Conservation (phyloP, 2,888 invertebrate genomes). For the Lasioglossum zephyrum region DNA sequence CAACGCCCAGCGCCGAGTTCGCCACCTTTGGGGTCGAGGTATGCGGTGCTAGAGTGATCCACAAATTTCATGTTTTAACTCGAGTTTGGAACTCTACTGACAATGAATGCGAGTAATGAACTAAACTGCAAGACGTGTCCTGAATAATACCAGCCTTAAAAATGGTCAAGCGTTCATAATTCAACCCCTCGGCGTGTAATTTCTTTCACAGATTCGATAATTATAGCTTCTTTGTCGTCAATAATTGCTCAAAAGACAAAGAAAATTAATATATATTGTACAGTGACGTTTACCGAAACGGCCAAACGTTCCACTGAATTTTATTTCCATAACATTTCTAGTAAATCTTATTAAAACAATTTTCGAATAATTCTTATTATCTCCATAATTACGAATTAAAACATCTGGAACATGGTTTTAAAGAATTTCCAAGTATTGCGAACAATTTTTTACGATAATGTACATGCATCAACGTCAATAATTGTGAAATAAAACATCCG, state of each 20-base stretch:
- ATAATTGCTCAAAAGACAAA: not conserved
- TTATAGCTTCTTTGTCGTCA: not conserved
- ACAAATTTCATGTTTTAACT: slow-evolving; percentile 15
- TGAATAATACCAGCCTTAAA: not conserved
- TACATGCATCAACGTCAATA: not conserved
- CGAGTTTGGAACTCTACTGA: not conserved
- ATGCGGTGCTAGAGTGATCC: not conserved
- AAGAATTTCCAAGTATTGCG: not conserved
- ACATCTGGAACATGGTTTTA: too few species aligned
- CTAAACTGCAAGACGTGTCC: not conserved
- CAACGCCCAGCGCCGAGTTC: not conserved
- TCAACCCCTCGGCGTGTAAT: not conserved
- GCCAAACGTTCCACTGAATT: not conserved
- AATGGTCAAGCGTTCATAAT: not conserved
- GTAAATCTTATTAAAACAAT: not conserved
- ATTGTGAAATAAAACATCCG: not conserved
- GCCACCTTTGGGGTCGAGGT: not conserved
- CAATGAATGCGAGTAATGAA: not conserved
- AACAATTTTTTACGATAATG: not conserved
- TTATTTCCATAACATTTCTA: not conserved
- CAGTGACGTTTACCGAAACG: not conserved
- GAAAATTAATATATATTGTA: not conserved
- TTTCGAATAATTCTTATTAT: not conserved
- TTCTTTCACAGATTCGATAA: not conserved
- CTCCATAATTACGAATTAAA: too few species aligned